Base-by-base conservation (phyloP, 2,888 invertebrate species). In the Caenorhabditis zanzibari region DNA sequence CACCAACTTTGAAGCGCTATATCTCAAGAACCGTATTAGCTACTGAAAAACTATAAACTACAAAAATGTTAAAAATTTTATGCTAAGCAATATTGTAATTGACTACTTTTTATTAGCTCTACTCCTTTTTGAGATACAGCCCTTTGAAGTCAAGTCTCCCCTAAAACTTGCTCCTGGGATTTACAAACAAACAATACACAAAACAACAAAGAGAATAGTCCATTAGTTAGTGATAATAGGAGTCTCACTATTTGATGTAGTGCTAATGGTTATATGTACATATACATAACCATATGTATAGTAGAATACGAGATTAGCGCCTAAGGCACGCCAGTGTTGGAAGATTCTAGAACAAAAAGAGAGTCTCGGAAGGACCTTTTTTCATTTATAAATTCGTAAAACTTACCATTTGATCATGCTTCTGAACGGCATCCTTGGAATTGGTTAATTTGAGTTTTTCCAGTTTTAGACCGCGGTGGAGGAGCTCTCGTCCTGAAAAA, bases 371-470 rank as follows among this genome's bases (percentile, higher is more conserved):
- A 6, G 32, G 32, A 7, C 32, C 32, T n/a, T n/a, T n/a, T n/a
- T n/a, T n/a, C n/a, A n/a, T n/a, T n/a, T n/a, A n/a, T n/a, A n/a
- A n/a, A n/a, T n/a, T n/a, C 32, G 32, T 6, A 32, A 32, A 32
- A 14, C 73, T 71, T 6, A 77, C 77, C 77, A 77, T 77, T 41
- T 77, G 77, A 54, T 71, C 71, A 32, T 12, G 69, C 19, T 71
- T 77, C 47, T 63, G 41, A 4, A 63, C 41, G 0, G 71, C 77
- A 16, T 77, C 77, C 32, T 71, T 69, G 14, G 69, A 71, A 47
- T 77, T 77, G 16, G 77, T 77, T 12, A 77, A 14, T 35, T 77
- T 77, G 54, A 77, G 63, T 32, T 77, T 77, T 10, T 77, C 77
- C 9, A 77, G 54, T 71, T 71, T 69, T 10, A 77, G 63, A 0